A percentile compares a stretch with the other conserved stretches of the same genome.
Conservation (phyloP, 2,888 invertebrate genomes). For the Aromia moschata region DNA sequence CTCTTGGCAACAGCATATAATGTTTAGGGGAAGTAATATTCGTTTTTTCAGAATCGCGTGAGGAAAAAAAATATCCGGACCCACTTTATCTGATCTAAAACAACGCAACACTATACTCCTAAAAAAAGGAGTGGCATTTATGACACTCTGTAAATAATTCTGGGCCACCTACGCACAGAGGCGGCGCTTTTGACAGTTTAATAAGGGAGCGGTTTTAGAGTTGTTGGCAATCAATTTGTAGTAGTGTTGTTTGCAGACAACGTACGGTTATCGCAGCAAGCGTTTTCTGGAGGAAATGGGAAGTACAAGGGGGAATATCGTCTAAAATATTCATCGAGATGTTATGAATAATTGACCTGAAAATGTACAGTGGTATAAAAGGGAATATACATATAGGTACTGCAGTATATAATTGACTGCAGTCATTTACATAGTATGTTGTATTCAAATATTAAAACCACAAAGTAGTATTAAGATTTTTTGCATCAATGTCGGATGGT, state of each 20-base stretch:
- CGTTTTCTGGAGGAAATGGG: too few relatives aligned
- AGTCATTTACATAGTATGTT: too few relatives aligned
- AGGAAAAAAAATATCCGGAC: slow-evolving; percentile 9
- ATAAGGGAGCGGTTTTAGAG: slow-evolving; percentile 50
- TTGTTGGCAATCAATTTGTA: slow-evolving; percentile 42
- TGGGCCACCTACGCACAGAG: slow-evolving; percentile 43
- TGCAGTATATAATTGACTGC: too few relatives aligned
- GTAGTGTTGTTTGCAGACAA: not conserved
- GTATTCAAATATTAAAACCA: too few relatives aligned
- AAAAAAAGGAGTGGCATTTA: slow-evolving; percentile 44
- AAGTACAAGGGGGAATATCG: too few relatives aligned
- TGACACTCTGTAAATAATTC: slow-evolving; percentile 45
- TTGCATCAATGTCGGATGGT: too few relatives aligned
- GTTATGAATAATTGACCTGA: too few relatives aligned
- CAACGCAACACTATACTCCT: slow-evolving; percentile 30
- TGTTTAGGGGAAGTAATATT: not conserved
- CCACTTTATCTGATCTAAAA: slow-evolving; percentile 24
- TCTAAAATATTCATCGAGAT: too few relatives aligned
- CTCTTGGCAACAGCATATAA: too few relatives aligned
- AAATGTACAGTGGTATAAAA: too few relatives aligned
- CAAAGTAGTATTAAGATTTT: too few relatives aligned
- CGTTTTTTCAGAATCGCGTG: slow-evolving; percentile 4
- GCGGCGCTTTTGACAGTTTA: slow-evolving; percentile 48
- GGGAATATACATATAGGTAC: too few relatives aligned
- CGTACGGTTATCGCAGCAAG: not conserved